Evolutionary conservation across 2,888 invertebrate genomes (phyloP).

Genomic region (Micoletzkya japonica): DNA sequence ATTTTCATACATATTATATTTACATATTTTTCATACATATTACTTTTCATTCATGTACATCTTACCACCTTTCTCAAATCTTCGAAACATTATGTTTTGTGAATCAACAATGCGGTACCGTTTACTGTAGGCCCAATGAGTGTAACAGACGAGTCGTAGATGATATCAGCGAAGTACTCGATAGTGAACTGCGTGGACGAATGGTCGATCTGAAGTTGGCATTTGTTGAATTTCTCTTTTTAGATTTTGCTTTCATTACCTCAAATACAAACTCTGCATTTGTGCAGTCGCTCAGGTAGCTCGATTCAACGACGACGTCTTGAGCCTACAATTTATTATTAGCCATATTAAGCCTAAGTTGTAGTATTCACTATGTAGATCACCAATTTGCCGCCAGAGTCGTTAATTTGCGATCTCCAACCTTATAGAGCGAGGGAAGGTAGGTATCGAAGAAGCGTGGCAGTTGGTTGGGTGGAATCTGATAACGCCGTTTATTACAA

Average conservation of each 20-base stretch:
- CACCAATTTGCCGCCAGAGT: too few species aligned
- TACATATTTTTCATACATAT: too few species aligned
- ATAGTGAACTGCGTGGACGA: constrained; percentile 49
- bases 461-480: constrained; percentile 20
- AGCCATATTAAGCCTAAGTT: too few species aligned
- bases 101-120: too few species aligned
- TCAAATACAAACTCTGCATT: constrained; percentile 15
- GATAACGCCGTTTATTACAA: background rate
- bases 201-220: constrained; percentile 41
- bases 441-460: constrained; percentile 15
- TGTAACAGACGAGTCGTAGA: too few species aligned
- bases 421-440: constrained; percentile 25
- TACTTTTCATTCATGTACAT: too few species aligned
- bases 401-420: too few species aligned
- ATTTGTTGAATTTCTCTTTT: background rate
- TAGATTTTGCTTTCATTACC: background rate
- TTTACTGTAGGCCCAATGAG: too few species aligned
- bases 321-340: constrained; percentile 24
- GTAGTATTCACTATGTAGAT: too few species aligned
- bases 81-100: too few species aligned
- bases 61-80: too few species aligned
- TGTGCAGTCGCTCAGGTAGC: constrained; percentile 12
- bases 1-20: too few species aligned
- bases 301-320: constrained; percentile 20
- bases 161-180: constrained; percentile 42